Conservation (phyloP, 92 coral and sea anemone genomes). For the Zoanthus sociatus region DNA sequence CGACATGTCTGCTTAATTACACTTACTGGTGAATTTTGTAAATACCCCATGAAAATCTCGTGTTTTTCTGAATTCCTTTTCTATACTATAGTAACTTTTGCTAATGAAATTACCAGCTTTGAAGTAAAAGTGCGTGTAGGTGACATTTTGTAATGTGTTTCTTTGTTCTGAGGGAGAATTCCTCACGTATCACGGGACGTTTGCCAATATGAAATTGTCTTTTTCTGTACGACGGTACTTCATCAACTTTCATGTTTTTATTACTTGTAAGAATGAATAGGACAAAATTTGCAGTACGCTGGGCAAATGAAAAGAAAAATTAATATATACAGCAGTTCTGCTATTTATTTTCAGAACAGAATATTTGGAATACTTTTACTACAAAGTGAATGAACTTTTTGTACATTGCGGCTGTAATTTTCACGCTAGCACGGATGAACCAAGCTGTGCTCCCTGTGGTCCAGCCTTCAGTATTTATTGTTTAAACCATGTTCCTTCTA, state of each 20-base stretch:
- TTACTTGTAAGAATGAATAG: constrained; percentile 52
- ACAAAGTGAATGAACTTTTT: constrained; percentile 35
- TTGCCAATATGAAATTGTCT: neutral
- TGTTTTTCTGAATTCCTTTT: constrained; percentile 6
- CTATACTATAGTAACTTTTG: constrained; percentile 10
- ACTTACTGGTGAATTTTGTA: constrained; percentile 23
- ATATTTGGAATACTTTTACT: constrained; percentile 59
- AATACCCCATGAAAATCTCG: constrained; percentile 2
- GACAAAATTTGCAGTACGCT: constrained; percentile 48
- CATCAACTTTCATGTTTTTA: neutral
- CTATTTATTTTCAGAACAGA: constrained; percentile 73
- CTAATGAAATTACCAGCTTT: neutral
- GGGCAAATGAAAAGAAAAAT: constrained; percentile 51
- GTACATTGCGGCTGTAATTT: neutral
- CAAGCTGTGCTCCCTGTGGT: neutral
- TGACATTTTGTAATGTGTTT: neutral
- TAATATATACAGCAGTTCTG: constrained; percentile 79
- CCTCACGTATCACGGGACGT: neutral
- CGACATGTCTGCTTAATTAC: constrained; percentile 5
- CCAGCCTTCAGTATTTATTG: constrained; percentile 25
- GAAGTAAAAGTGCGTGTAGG: neutral
- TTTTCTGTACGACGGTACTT: neutral
- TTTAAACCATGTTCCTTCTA: neutral
- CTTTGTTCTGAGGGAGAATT: constrained; percentile 17
- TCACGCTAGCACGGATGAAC: constrained; percentile 1